Evolutionary conservation across 2,888 invertebrate genomes (phyloP), one percentile per base, ranked within the genome.

Genomic region (Mechanitis mazaeus): DNA sequence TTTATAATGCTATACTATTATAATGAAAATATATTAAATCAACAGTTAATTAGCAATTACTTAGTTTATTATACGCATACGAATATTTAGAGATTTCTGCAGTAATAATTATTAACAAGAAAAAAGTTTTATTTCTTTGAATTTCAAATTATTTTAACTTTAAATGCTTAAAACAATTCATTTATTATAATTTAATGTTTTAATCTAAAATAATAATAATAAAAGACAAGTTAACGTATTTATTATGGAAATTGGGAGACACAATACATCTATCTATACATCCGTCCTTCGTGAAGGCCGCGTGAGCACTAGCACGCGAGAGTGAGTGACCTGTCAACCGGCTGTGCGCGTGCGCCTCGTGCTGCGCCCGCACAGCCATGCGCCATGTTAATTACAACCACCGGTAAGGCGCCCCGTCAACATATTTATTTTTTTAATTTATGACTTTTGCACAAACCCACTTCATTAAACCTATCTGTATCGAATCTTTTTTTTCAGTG

Each of bases 381-480:
- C 77, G 79, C 83, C 81, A 81, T 80, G 79, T 84, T 87, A 89
- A 89, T 89, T 88, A 86, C 84, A 78, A 81, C 80, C 71, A 81
- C 84, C 87, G 84, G 85, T 87, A 88, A 85, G 83, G 82, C 79
- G 82, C 79, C 77, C 79, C 76, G 77, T 83, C 85, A 81, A 85
- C 81, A 80, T 84, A 79, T 78, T 82, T 81, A 77, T 80, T 83
- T 82, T 68, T 84, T 83, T 74, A 78, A 76, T 77, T 79, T 80
- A 82, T 80, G 78, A 80, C 82, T 83, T 75, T 75, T 74, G 76
- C 76, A 75, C 77, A 78, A 78, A 79, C 75, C 70, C 70, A 78
- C 79, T 79, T 82, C 75, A 81, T 82, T 84, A 81, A 80, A 76
- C 50, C 50, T 75, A 78, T 78, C 75, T 79, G 73, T 79, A 77